phyloP scores from a whole-genome alignment of 2,797 vertebrate species.

The Nannoperca obscura region DNA sequence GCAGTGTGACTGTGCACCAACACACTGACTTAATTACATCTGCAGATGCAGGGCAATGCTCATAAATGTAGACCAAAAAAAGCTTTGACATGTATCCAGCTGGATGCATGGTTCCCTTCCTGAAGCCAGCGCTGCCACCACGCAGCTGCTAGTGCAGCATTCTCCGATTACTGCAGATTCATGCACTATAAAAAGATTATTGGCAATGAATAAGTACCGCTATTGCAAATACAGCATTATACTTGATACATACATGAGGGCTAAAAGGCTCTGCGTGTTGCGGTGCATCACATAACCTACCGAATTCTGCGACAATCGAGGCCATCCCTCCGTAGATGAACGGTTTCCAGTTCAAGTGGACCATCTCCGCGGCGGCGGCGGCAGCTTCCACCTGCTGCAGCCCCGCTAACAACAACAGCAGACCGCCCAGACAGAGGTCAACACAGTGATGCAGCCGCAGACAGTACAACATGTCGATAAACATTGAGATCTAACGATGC shows the following conservation, averaged over 20 bases:
- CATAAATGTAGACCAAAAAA: not conserved
- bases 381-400: conserved; percentile 86
- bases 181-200: not conserved
- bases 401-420: conserved; percentile 84
- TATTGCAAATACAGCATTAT: not conserved
- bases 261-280: conserved; percentile 9
- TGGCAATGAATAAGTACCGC: not conserved
- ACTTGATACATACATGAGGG: not conserved
- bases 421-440: conserved; percentile 75
- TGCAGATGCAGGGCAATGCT: not conserved
- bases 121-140: not conserved
- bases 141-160: conserved; percentile 7
- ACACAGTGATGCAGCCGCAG: conserved; percentile 78
- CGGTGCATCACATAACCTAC: conserved; percentile 81
- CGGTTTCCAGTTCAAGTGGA: conserved; percentile 94
- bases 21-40: not conserved
- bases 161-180: not conserved
- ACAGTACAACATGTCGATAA: conserved; percentile 77
- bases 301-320: conserved; percentile 96
- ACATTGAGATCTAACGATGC: conserved; percentile 57
- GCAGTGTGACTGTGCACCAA: not conserved
- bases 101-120: conserved; percentile 6
- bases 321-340: conserved; percentile 97
- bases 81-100: conserved; percentile 12
- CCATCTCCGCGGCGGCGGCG: conserved; percentile 88